Percentiles rank a stretch among this genome's conserved stretches.
Evolutionary conservation across 2,888 invertebrate genomes (phyloP).

Genomic region (Ethmia dodecea): DNA sequence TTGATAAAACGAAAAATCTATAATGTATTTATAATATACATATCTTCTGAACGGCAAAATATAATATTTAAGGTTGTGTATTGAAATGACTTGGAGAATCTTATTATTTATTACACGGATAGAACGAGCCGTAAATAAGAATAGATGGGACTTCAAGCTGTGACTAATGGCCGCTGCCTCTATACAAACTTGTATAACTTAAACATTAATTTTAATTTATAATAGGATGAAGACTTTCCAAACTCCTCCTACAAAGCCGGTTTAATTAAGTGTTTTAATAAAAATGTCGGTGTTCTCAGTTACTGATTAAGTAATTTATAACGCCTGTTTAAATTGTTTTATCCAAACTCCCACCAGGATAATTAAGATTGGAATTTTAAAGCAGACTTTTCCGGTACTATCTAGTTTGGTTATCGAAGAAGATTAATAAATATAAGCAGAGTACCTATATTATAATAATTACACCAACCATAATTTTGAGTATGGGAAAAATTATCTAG

Average conservation of each 20-base stretch:
- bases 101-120: conserved; percentile 52
- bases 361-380: conserved; percentile 13
- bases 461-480: too few species aligned
- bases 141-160: conserved; percentile 61
- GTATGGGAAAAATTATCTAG: too few species aligned
- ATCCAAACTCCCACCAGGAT: conserved; percentile 4
- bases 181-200: conserved; percentile 45
- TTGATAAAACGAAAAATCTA: not conserved
- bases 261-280: conserved; percentile 51
- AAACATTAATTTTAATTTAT: conserved; percentile 65
- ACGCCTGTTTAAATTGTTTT: conserved; percentile 20
- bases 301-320: conserved; percentile 49
- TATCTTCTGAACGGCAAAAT: conserved; percentile 14
- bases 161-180: conserved; percentile 56
- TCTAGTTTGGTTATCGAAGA: too few species aligned
- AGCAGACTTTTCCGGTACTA: conserved; percentile 1
- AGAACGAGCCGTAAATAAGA: conserved; percentile 49
- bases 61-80: conserved; percentile 29
- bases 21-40: conserved; percentile 1
- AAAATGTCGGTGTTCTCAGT: conserved; percentile 34
- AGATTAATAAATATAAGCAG: too few species aligned
- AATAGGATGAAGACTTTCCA: conserved; percentile 60
- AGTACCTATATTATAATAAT: too few species aligned
- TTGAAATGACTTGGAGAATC: conserved; percentile 52
- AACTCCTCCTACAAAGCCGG: conserved; percentile 47